phyloP scores from a whole-genome alignment of 2,888 invertebrate genomes.

The Eupeodes latifasciatus region DNA sequence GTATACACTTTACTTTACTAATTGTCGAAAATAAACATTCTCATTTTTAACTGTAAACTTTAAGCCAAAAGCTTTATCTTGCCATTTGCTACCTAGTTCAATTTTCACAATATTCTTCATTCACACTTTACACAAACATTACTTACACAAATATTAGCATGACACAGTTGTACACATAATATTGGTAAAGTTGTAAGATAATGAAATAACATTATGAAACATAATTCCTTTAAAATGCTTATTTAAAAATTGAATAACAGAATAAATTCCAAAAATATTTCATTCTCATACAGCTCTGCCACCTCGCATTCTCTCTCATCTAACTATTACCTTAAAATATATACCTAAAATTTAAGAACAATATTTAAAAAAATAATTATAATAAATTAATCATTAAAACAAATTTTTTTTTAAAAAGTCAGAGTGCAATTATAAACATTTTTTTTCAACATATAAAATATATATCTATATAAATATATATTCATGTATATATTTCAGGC shows the following conservation, averaged over 20 bases:
- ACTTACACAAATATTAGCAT: background rate
- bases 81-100: background rate
- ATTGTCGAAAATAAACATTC: too few species aligned
- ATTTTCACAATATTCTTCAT: background rate
- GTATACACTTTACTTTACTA: too few species aligned
- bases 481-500: conserved; percentile 76
- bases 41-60: background rate
- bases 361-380: background rate
- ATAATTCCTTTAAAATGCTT: background rate
- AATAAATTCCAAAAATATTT: background rate
- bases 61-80: background rate
- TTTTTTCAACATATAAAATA: conserved; percentile 35
- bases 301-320: conserved; percentile 34
- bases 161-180: conserved; percentile 18
- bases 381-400: conserved; percentile 15
- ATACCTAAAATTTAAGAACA: conserved; percentile 34
- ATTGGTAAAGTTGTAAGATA: conserved; percentile 8
- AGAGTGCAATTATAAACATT: conserved; percentile 50
- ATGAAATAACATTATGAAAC: background rate
- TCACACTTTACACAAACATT: conserved; percentile 17
- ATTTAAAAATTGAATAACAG: background rate
- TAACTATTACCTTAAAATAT: conserved; percentile 47
- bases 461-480: conserved; percentile 46
- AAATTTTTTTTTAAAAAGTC: conserved; percentile 26
- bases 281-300: conserved; percentile 5